Conservation (phyloP, 2,888 invertebrate genomes). For the Drosophila sordidapex region DNA sequence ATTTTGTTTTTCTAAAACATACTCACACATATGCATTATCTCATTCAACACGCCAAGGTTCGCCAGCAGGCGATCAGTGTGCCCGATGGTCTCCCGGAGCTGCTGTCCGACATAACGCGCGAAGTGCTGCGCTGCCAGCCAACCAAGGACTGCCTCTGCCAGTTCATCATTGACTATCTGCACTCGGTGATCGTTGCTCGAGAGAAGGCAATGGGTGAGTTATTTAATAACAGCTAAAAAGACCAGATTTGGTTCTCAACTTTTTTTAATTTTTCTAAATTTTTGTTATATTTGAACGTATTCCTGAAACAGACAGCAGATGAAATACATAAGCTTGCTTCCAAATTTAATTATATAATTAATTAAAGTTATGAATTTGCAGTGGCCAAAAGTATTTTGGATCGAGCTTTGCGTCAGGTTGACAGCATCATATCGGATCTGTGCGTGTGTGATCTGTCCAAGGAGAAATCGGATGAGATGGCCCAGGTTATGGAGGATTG, state of each 20-base stretch:
- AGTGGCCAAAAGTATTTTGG: conserved; percentile 79
- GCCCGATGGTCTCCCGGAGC: conserved; percentile 89
- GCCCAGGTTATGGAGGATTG: conserved; percentile 78
- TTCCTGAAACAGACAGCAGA: not conserved
- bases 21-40: conserved; percentile 71
- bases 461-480: conserved; percentile 74
- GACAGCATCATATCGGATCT: conserved; percentile 80
- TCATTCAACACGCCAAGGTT: conserved; percentile 80
- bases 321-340: not conserved
- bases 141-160: conserved; percentile 86
- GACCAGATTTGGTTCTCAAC: not conserved
- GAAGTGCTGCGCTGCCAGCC: conserved; percentile 91
- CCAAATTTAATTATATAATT: not conserved
- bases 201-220: conserved; percentile 85
- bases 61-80: conserved; percentile 83
- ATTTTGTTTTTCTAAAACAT: conserved; percentile 14
- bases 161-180: conserved; percentile 89
- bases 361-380: not conserved
- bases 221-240: not conserved
- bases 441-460: conserved; percentile 77
- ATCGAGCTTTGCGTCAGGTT: conserved; percentile 78
- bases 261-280: no score
- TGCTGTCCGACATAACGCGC: conserved; percentile 90
- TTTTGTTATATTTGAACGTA: not conserved
- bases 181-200: conserved; percentile 88